Base-by-base conservation (phyloP, 2,113 vertebrate species). In the Typhlomys cinereus region DNA sequence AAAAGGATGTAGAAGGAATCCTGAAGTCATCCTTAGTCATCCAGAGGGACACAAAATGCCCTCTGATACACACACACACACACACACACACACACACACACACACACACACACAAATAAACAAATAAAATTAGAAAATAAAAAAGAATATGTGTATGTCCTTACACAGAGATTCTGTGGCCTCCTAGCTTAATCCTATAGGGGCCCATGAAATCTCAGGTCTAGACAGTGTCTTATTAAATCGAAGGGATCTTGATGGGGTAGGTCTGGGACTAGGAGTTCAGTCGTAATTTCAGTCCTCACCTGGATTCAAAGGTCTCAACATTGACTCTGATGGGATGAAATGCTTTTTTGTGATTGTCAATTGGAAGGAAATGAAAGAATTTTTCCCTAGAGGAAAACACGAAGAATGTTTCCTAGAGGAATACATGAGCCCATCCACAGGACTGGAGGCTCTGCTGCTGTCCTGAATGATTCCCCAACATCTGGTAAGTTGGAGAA, bases 251-350 rank as follows among this genome's bases (percentile, higher is more conserved):
- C 83, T 82, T 90, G 54, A 64, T 69, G 57, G 76, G 85, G 15
- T 34, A 74, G 80, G 25, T 89, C 83, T 74, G 57, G 61, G 39
- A 48, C 69, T 82, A 29, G 31, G 74, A 70, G 71, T 85, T 86
- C 75, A 82, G 64, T n/a, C 78, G 34, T 70, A 36, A 80, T 66
- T 78, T 70, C 36, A n/a, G 21, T 88, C 78, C 57, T 94, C 17
- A 0, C 27, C 73, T 69, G 67, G 74, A 23, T 93, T 82, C 78
- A 81, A n/a, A 92, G 74, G 15, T 81, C 74, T 94, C 12, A 44
- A 64, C 82, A 80, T n/a, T 66, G 92, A 39, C 84, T 90, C 91
- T 92, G 87, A 64, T 93, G 61, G 59, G 69, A 59, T 88, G 54
- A 41, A n/a, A 14, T 91, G 52, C 29, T 85, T 94, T 85, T 69